These are phyloP conservation scores for Galleria mellonella DNA, from an alignment of 1,140 invertebrate species.

Conservation along the genomic window DNA sequence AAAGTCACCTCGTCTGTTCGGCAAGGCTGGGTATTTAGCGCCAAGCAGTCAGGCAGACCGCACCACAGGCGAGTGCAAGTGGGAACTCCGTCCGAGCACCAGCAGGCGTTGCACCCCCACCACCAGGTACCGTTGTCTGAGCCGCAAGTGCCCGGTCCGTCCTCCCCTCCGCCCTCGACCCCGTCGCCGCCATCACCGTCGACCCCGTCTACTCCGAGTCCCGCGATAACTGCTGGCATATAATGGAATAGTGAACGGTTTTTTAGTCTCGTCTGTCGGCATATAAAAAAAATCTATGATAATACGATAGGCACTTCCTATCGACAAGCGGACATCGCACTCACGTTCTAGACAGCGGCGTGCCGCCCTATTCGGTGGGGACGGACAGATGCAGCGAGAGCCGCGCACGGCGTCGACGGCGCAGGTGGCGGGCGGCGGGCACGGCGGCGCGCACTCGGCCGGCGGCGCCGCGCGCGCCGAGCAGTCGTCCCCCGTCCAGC, in stretches of 20 bases:
- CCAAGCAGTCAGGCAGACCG: constrained; percentile 86
- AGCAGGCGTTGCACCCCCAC: constrained; percentile 86
- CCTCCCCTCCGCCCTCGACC: constrained; percentile 81
- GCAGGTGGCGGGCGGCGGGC: constrained; percentile 35
- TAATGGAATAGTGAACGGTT: neutral
- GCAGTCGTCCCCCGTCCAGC: constrained; percentile 79
- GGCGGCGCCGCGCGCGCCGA: constrained; percentile 81
- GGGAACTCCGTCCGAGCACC: constrained; percentile 82
- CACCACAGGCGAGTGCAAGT: constrained; percentile 91
- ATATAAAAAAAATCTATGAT: too few relatives aligned
- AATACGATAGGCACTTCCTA: too few relatives aligned
- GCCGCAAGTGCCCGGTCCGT: constrained; percentile 77
- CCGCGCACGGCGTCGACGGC: constrained; percentile 19
- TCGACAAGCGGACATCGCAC: constrained; percentile 7
- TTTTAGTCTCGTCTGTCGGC: too few relatives aligned
- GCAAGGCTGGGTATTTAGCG: constrained; percentile 70
- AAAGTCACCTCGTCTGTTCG: constrained; percentile 72
- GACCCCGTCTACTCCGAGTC: constrained; percentile 82
- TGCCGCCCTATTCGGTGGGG: constrained; percentile 30
- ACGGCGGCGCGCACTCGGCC: constrained; percentile 76
- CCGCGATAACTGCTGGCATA: constrained; percentile 36
- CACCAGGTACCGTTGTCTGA: constrained; percentile 78
- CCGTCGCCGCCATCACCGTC: constrained; percentile 81
- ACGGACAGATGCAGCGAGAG: constrained; percentile 43
- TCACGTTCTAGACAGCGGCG: constrained; percentile 48